Evolutionary conservation across 2,113 vertebrate species (phyloP).

Genomic region (Kryptolebias marmoratus): DNA sequence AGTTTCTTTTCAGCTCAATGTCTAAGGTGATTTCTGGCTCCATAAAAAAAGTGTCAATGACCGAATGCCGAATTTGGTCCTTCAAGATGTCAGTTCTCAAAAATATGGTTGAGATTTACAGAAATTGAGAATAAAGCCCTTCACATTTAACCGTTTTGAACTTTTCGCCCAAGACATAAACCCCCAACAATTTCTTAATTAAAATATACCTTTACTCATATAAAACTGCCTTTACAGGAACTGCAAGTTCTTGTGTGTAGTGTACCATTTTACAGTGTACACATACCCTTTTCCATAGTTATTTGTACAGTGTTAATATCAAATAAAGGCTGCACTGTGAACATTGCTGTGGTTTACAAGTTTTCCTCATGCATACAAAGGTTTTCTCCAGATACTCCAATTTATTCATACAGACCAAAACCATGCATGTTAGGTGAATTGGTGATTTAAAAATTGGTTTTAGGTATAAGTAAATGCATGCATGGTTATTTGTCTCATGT

Average conservation of each 20-base stretch:
- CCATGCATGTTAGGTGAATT: not conserved
- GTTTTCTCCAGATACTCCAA: not conserved
- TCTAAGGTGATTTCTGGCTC: not conserved
- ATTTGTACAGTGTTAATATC: no score
- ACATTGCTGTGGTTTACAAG: no score
- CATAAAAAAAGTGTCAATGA: not conserved
- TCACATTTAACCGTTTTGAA: not conserved
- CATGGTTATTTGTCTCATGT: no score
- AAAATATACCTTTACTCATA: not conserved
- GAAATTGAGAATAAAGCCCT: not conserved
- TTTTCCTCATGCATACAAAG: no score
- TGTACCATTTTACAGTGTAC: no score
- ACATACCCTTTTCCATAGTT: no score
- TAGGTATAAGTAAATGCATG: not conserved
- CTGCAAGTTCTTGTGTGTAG: no score
- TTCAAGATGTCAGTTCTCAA: not conserved
- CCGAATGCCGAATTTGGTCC: not conserved
- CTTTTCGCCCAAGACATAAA: no score
- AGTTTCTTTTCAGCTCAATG: not conserved
- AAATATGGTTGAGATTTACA: not conserved
- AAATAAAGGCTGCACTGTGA: no score
- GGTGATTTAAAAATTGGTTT: not conserved
- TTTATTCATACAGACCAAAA: not conserved
- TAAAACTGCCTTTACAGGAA: not conserved
- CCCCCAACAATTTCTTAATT: not conserved